These are phyloP conservation scores for Yponomeuta evonymella DNA, from an alignment of 2,888 invertebrate genomes.

Conservation along the genomic window DNA sequence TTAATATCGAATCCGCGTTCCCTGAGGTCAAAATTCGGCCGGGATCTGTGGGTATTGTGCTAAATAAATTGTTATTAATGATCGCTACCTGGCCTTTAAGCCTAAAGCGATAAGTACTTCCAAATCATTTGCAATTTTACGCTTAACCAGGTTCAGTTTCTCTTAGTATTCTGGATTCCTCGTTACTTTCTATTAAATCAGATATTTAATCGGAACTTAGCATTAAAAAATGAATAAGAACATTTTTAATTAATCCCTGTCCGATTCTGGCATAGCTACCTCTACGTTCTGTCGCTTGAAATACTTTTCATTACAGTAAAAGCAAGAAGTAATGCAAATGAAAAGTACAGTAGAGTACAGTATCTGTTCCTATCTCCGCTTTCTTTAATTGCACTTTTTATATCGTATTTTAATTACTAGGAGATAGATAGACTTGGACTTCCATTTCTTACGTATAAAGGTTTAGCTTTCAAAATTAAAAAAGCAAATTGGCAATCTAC, in stretches of 20 bases:
- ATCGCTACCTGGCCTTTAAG: conserved; percentile 40
- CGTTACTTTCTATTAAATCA: not conserved
- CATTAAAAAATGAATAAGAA: conserved; percentile 1
- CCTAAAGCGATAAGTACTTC: not conserved
- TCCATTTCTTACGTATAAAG: no score
- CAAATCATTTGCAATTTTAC: no score
- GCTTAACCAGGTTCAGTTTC: no score
- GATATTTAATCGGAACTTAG: not conserved
- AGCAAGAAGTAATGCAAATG: conserved; percentile 10
- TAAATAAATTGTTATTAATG: conserved; percentile 76
- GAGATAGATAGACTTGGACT: not conserved
- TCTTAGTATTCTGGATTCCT: not conserved
- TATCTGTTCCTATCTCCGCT: not conserved
- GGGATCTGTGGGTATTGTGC: conserved; percentile 66
- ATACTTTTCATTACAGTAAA: conserved; percentile 14
- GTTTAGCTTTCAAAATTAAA: no score
- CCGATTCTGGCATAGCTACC: not conserved
- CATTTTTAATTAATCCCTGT: conserved; percentile 8
- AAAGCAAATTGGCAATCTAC: no score
- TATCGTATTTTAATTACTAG: not conserved
- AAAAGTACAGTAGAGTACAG: not conserved
- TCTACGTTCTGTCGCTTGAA: not conserved
- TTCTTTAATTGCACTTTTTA: conserved; percentile 11
- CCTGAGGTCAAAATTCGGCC: conserved; percentile 60
- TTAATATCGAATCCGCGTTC: conserved; percentile 69